phyloP scores from a whole-genome alignment of 2,797 vertebrate genomes.

The Zalophus californianus region DNA sequence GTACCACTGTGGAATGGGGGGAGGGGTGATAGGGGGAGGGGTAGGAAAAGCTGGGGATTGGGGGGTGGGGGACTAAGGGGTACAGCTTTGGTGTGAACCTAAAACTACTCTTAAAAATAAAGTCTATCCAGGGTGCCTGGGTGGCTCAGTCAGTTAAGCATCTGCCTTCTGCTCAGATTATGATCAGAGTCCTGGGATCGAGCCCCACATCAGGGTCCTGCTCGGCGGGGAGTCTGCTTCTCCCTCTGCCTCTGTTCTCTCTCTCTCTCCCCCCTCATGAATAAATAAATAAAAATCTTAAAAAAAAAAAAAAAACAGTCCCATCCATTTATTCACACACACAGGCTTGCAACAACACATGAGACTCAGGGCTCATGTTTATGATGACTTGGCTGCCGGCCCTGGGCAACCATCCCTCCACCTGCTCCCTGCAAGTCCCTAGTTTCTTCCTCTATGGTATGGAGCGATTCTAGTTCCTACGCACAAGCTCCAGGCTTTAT shows the following conservation, averaged over 20 bases:
- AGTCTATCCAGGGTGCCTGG: not conserved
- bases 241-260: not conserved
- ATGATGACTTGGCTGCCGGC: fast-evolving
- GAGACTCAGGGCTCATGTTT: fast-evolving
- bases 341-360: not conserved
- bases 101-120: not conserved
- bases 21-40: fast-evolving
- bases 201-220: not conserved
- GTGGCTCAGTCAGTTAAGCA: not conserved
- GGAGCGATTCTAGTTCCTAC: not conserved
- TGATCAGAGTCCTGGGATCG: not conserved
- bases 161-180: not conserved
- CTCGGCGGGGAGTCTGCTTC: not conserved
- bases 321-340: not conserved
- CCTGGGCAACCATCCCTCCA: not conserved
- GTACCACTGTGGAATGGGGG: not conserved
- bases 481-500: not conserved
- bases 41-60: not conserved
- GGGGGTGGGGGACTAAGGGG: fast-evolving
- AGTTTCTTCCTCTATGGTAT: fast-evolving
- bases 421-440: not conserved
- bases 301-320: not conserved
- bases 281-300: not conserved
- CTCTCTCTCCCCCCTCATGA: not conserved
- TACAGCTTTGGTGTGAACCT: not conserved